A percentile compares a stretch with the other conserved stretches of the same genome.
phyloP scores from a whole-genome alignment of 2,888 invertebrate species.

The Adineta ricciae region DNA sequence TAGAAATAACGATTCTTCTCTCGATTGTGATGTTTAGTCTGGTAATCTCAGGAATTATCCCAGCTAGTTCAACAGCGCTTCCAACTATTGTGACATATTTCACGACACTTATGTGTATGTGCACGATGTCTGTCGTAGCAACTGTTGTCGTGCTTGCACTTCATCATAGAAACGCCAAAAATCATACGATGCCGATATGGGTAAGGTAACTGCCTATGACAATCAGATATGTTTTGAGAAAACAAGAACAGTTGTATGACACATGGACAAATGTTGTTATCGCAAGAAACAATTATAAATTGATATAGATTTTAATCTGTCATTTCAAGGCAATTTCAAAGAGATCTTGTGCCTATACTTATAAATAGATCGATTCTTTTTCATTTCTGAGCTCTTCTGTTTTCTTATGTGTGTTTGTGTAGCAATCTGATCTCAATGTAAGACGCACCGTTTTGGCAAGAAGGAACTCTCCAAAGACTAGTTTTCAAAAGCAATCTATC shows the following conservation, averaged over 20 bases:
- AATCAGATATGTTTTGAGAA: too few relatives aligned
- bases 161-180: constrained; percentile 34
- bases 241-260: too few relatives aligned
- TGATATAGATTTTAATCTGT: too few relatives aligned
- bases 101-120: constrained; percentile 29
- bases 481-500: too few relatives aligned
- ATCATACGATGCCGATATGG: constrained; percentile 26
- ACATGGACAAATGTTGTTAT: too few relatives aligned
- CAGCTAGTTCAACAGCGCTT: constrained; percentile 27
- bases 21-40: constrained; percentile 32
- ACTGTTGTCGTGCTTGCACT: constrained; percentile 30
- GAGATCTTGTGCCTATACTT: too few relatives aligned
- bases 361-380: too few relatives aligned
- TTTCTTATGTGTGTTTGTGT: too few relatives aligned
- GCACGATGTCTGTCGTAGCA: constrained; percentile 26
- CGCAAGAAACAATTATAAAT: too few relatives aligned
- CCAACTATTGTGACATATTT: constrained; percentile 32
- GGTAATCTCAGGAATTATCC: constrained; percentile 32
- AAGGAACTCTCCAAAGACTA: background rate
- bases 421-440: too few relatives aligned
- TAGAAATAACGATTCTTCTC: constrained; percentile 29
- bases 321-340: too few relatives aligned
- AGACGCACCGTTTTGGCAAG: background rate
- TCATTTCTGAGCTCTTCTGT: too few relatives aligned
- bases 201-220: background rate